phyloP scores from a whole-genome alignment of 2,797 vertebrate genomes.

The Cossypha polioptera region DNA sequence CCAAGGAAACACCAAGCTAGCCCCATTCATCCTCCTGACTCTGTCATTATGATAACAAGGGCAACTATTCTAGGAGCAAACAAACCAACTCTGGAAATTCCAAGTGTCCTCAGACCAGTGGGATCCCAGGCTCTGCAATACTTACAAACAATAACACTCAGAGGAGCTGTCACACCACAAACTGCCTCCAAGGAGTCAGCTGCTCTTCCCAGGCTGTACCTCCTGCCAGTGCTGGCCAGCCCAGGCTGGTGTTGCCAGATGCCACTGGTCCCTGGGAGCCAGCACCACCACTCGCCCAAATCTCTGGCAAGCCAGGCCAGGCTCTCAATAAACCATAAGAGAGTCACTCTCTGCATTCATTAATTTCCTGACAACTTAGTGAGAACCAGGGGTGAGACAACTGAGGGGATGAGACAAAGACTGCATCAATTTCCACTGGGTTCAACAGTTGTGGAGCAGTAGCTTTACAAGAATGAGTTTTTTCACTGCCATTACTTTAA shows the following conservation, averaged over 20 bases:
- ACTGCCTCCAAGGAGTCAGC: neutral
- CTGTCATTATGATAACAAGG: fast-evolving
- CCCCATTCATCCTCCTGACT: neutral
- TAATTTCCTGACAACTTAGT: neutral
- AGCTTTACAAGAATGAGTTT: neutral
- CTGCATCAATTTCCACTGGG: neutral
- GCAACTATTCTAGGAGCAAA: neutral
- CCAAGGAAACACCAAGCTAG: neutral
- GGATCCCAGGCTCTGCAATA: neutral
- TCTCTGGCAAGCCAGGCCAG: neutral
- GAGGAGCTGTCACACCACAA: neutral
- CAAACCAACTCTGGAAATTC: neutral
- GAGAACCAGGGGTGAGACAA: neutral
- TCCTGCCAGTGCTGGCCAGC: neutral
- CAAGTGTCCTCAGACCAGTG: neutral
- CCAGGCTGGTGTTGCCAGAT: neutral
- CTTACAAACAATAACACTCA: neutral
- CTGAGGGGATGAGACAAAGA: neutral
- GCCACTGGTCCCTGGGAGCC: neutral
- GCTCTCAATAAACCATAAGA: neutral
- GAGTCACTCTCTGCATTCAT: fast-evolving
- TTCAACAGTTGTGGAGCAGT: neutral
- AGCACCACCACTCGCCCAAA: neutral
- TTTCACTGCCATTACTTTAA: neutral
- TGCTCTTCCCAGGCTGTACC: neutral